phyloP scores from a whole-genome alignment of 2,888 invertebrate genomes.

The Tenthredo distinguenda region DNA sequence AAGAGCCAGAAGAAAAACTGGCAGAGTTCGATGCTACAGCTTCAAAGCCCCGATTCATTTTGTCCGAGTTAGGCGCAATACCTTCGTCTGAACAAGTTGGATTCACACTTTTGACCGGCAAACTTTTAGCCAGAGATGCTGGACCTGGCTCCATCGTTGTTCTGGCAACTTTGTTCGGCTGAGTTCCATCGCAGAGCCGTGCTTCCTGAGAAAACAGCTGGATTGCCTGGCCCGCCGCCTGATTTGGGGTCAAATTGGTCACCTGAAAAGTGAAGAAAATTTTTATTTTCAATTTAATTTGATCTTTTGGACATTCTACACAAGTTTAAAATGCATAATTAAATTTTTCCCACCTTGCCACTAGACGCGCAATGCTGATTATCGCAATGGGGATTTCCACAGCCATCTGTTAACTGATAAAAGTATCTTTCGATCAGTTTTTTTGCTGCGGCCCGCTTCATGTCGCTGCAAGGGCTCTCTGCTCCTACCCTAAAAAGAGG shows the following conservation, averaged over 20 bases:
- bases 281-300: background rate
- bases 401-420: constrained; percentile 94
- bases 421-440: constrained; percentile 95
- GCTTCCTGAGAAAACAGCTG: constrained; percentile 92
- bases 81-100: constrained; percentile 76
- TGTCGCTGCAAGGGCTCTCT: constrained; percentile 77
- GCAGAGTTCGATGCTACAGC: constrained; percentile 19
- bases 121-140: constrained; percentile 73
- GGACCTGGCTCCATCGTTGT: constrained; percentile 79
- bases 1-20: background rate
- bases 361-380: constrained; percentile 95
- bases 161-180: constrained; percentile 86
- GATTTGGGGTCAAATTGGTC: constrained; percentile 89
- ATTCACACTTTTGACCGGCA: constrained; percentile 76
- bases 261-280: constrained; percentile 78
- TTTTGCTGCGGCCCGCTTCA: constrained; percentile 84
- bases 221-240: constrained; percentile 94
- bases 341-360: constrained; percentile 83
- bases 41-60: constrained; percentile 25
- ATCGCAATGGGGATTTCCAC: constrained; percentile 92
- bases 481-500: constrained; percentile 72
- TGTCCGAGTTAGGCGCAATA: constrained; percentile 60
- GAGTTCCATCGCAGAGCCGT: constrained; percentile 87
- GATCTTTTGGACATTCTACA: background rate
- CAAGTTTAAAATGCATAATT: background rate